Evolutionary conservation across 92 coral and sea anemone species (phyloP).

Genomic region (Porites cylindrica): DNA sequence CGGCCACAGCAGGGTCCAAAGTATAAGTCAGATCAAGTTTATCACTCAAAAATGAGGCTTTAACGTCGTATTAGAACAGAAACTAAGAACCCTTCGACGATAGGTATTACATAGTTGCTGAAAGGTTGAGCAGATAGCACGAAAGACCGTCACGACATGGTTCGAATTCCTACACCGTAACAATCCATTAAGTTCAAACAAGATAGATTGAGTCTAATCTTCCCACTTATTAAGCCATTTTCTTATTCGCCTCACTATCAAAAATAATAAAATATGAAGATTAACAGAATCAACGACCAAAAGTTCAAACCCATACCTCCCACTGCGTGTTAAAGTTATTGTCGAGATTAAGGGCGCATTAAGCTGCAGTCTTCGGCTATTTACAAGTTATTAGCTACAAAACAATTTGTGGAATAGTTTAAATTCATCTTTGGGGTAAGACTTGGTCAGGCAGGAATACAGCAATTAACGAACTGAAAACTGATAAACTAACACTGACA

Average conservation of each 20-base stretch:
- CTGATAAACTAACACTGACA: too few species aligned
- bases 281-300: not conserved
- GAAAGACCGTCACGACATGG: not conserved
- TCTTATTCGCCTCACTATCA: not conserved
- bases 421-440: not conserved
- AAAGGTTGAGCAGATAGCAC: not conserved
- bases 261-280: not conserved
- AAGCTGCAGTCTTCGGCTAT: not conserved
- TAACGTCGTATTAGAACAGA: not conserved
- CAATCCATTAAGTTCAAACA: too few species aligned
- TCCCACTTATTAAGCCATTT: not conserved
- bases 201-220: too few species aligned
- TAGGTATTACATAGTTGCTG: not conserved
- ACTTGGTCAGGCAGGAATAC: not conserved
- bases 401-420: not conserved
- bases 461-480: not conserved
- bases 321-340: not conserved
- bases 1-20: not conserved
- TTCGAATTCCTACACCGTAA: not conserved
- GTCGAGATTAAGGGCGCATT: not conserved
- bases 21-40: not conserved
- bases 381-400: not conserved
- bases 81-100: not conserved
- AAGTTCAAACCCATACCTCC: not conserved
- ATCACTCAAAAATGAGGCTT: not conserved